phyloP scores from a whole-genome alignment of 2,888 invertebrate genomes.

The Microctonus hyperodae region DNA sequence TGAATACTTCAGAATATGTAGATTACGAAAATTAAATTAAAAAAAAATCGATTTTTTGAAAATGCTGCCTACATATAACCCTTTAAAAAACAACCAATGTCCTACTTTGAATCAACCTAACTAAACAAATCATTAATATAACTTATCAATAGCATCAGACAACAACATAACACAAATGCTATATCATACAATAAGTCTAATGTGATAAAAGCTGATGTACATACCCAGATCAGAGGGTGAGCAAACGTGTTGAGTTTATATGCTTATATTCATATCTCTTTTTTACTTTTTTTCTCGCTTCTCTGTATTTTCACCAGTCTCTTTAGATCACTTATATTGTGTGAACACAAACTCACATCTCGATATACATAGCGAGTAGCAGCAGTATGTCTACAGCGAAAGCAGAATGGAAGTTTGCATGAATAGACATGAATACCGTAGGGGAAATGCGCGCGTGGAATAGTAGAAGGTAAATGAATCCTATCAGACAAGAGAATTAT shows the following conservation, averaged over 20 bases:
- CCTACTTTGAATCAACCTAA: too few relatives aligned
- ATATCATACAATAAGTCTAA: not conserved
- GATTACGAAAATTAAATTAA: too few relatives aligned
- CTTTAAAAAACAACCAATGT: too few relatives aligned
- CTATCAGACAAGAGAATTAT: conserved; percentile 38
- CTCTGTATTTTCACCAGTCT: conserved; percentile 14
- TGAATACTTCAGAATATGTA: too few relatives aligned
- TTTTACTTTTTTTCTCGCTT: too few relatives aligned
- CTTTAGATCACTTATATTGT: not conserved
- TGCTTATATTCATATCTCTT: conserved; percentile 22
- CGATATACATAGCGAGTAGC: not conserved
- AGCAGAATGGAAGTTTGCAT: conserved; percentile 9
- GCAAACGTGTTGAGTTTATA: conserved; percentile 29
- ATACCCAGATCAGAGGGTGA: conserved; percentile 18
- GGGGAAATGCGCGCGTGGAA: conserved; percentile 29
- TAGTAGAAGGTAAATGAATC: conserved; percentile 31
- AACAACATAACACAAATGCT: not conserved
- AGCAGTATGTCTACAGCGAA: not conserved
- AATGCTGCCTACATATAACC: too few relatives aligned
- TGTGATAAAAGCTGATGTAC: not conserved
- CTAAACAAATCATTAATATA: not conserved
- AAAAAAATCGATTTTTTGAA: too few relatives aligned
- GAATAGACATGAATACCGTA: conserved; percentile 6
- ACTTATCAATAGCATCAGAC: not conserved
- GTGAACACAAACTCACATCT: conserved; percentile 4